Percentiles rank a stretch among this genome's conserved stretches.
Evolutionary conservation across 2,888 invertebrate genomes (phyloP).

Genomic region (Drosophila vallismaia): DNA sequence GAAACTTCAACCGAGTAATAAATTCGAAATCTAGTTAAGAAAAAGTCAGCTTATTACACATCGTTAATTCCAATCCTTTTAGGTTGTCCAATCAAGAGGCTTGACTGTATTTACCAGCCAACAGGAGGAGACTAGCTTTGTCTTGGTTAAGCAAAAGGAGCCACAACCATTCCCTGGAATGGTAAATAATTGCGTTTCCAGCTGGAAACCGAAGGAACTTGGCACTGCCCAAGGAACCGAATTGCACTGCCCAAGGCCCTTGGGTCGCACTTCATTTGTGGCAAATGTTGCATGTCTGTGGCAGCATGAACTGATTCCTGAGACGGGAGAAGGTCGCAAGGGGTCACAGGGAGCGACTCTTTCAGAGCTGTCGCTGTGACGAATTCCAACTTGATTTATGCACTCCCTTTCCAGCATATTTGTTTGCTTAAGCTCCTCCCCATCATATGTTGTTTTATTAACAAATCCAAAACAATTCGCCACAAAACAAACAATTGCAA

Average conservation of each 20-base stretch:
- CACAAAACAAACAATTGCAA: slow-evolving; percentile 44
- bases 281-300: slow-evolving; percentile 71
- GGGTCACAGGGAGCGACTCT: slow-evolving; percentile 13
- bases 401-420: slow-evolving; percentile 32
- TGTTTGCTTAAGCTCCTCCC: slow-evolving; percentile 14
- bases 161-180: slow-evolving; percentile 22
- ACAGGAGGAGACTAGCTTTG: slow-evolving; percentile 22
- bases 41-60: background rate
- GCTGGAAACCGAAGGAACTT: slow-evolving; percentile 26
- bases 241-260: slow-evolving; percentile 31
- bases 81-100: slow-evolving; percentile 6
- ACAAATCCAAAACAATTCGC: slow-evolving; percentile 55
- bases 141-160: slow-evolving; percentile 20
- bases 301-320: background rate
- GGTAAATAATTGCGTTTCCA: slow-evolving; percentile 38
- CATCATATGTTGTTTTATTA: slow-evolving; percentile 46
- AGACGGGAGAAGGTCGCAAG: background rate
- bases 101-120: slow-evolving; percentile 1
- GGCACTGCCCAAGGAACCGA: slow-evolving; percentile 21
- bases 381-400: slow-evolving; percentile 71
- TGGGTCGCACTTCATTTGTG: slow-evolving; percentile 63
- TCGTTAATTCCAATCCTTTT: too few relatives aligned
- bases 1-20: background rate
- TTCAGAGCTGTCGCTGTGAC: slow-evolving; percentile 53
- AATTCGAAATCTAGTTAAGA: background rate